These are phyloP conservation scores for Stercorarius parasiticus DNA, from an alignment of 2,113 vertebrate genomes.

Conservation along the genomic window DNA sequence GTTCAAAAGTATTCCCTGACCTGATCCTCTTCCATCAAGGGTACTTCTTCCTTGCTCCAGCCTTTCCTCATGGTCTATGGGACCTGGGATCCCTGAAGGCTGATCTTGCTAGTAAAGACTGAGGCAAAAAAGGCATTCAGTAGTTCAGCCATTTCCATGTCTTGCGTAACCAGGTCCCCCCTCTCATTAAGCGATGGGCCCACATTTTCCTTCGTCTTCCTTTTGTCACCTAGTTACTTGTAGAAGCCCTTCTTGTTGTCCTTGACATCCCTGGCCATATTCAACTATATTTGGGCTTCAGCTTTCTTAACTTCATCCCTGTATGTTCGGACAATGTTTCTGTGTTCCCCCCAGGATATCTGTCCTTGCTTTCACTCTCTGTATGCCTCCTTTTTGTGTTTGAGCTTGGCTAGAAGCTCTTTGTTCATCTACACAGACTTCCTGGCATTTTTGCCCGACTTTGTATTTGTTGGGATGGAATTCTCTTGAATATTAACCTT, in stretches of 20 bases:
- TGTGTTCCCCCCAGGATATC: background rate
- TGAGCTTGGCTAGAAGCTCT: background rate
- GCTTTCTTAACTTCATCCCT: background rate
- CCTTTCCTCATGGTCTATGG: background rate
- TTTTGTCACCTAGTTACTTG: background rate
- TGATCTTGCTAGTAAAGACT: background rate
- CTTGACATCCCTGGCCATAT: background rate
- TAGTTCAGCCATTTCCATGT: background rate
- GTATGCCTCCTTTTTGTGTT: background rate
- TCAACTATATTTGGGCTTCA: background rate
- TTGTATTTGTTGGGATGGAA: background rate
- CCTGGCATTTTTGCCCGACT: background rate
- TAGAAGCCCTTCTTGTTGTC: background rate
- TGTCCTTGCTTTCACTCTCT: background rate
- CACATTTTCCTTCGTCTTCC: background rate
- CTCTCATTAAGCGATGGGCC: background rate
- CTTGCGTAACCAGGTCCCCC: background rate
- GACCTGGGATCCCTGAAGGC: background rate
- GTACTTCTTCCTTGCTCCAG: background rate
- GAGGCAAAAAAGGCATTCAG: background rate
- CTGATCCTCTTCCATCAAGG: background rate
- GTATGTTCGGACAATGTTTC: accelerated
- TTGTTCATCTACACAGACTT: background rate
- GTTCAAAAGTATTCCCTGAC: background rate
- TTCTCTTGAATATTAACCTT: background rate